phyloP scores from a whole-genome alignment of 2,113 vertebrate genomes.

The Cephalopterus ornatus region DNA sequence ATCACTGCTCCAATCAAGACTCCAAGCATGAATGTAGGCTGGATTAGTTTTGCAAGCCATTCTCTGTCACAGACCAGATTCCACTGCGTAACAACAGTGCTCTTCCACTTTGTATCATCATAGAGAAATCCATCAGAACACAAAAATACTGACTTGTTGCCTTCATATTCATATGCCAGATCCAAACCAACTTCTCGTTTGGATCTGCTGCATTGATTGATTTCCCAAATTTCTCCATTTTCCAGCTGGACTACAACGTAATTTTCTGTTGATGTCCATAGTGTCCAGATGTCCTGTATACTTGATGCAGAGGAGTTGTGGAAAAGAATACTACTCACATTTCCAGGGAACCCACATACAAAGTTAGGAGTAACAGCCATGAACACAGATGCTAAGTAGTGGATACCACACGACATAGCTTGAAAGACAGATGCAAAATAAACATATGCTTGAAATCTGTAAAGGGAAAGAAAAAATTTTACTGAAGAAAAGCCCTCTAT shows the following conservation, averaged over 20 bases:
- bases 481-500: neutral
- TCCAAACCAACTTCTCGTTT: slow-evolving; percentile 56
- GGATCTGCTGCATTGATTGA: slow-evolving; percentile 78
- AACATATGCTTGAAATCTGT: slow-evolving; percentile 88
- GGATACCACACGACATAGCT: slow-evolving; percentile 87
- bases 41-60: slow-evolving; percentile 87
- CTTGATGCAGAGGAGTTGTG: slow-evolving; percentile 73
- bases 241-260: slow-evolving; percentile 78
- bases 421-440: slow-evolving; percentile 91
- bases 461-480: slow-evolving; percentile 17
- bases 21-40: slow-evolving; percentile 91
- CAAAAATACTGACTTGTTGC: slow-evolving; percentile 74
- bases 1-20: slow-evolving; percentile 87
- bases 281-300: slow-evolving; percentile 77
- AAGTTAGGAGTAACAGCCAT: slow-evolving; percentile 86
- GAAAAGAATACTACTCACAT: slow-evolving; percentile 79
- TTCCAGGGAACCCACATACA: slow-evolving; percentile 77
- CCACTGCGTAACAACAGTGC: slow-evolving; percentile 88
- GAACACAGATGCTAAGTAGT: slow-evolving; percentile 92
- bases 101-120: slow-evolving; percentile 80
- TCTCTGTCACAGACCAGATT: slow-evolving; percentile 88
- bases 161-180: slow-evolving; percentile 76
- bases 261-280: slow-evolving; percentile 65
- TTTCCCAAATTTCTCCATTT: slow-evolving; percentile 87
- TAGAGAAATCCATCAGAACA: slow-evolving; percentile 82